Conservation (phyloP, 2,113 vertebrate species). For the Ellobius talpinus region DNA sequence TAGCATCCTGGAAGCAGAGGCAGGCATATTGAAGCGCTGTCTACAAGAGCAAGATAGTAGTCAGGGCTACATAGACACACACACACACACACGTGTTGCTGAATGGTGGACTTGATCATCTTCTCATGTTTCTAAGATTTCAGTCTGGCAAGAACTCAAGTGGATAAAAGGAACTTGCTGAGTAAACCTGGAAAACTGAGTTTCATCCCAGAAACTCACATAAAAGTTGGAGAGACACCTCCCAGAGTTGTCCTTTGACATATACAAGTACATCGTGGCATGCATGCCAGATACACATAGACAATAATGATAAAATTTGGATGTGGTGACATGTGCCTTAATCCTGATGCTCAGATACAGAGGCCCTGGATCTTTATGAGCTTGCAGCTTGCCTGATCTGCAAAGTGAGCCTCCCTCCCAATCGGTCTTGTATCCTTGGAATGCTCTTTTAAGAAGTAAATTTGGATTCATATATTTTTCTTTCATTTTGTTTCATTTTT, state of each 20-base stretch:
- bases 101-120: no score
- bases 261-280: not conserved
- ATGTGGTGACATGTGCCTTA: not conserved
- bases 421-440: not conserved
- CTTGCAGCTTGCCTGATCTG: not conserved
- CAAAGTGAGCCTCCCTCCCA: not conserved
- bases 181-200: not conserved
- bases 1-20: not conserved
- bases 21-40: not conserved
- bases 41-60: not conserved
- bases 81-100: no score
- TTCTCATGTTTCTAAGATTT: not conserved
- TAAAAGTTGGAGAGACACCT: not conserved
- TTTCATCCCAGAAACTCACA: not conserved
- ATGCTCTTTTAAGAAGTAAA: not conserved
- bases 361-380: not conserved
- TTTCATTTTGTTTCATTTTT: not conserved
- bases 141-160: not conserved
- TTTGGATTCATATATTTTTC: not conserved
- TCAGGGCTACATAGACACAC: not conserved
- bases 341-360: not conserved
- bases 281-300: not conserved
- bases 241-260: not conserved
- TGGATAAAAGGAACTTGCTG: no score
- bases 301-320: not conserved